Evolutionary conservation across 2,797 vertebrate genomes (phyloP).

Genomic region (Diplodus sargus): DNA sequence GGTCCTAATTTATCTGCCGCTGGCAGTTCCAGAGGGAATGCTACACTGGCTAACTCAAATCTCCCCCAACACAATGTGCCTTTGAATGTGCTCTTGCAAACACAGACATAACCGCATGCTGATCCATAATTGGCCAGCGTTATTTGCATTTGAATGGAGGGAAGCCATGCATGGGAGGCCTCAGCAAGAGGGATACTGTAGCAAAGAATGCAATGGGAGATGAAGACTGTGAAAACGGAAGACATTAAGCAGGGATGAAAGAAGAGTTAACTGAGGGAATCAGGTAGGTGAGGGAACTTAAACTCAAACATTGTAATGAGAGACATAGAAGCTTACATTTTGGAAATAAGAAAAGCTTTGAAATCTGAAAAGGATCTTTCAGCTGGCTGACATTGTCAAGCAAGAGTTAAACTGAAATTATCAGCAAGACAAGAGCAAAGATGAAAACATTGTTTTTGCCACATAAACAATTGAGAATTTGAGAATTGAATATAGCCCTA

Average conservation of each 20-base stretch:
- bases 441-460: not conserved
- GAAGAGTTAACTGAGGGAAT: conserved; percentile 8
- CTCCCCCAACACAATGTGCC: conserved; percentile 70
- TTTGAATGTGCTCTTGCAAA: conserved; percentile 77
- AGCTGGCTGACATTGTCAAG: conserved; percentile 42
- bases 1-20: conserved; percentile 73
- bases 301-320: not conserved
- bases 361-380: conserved; percentile 39
- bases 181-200: conserved; percentile 40
- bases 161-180: conserved; percentile 61
- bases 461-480: not conserved
- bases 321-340: conserved; percentile 41
- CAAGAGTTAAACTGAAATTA: conserved; percentile 10
- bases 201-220: conserved; percentile 15
- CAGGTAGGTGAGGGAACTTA: not conserved
- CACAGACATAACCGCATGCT: conserved; percentile 75
- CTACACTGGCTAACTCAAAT: conserved; percentile 65
- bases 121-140: conserved; percentile 78
- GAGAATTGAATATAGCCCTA: not conserved
- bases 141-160: conserved; percentile 83
- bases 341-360: conserved; percentile 39
- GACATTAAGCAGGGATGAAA: not conserved
- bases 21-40: conserved; percentile 63
- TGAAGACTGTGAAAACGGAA: conserved; percentile 6
- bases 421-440: not conserved